Evolutionary conservation across 2,113 vertebrate genomes (phyloP).

Genomic region (Camarhynchus parvulus): DNA sequence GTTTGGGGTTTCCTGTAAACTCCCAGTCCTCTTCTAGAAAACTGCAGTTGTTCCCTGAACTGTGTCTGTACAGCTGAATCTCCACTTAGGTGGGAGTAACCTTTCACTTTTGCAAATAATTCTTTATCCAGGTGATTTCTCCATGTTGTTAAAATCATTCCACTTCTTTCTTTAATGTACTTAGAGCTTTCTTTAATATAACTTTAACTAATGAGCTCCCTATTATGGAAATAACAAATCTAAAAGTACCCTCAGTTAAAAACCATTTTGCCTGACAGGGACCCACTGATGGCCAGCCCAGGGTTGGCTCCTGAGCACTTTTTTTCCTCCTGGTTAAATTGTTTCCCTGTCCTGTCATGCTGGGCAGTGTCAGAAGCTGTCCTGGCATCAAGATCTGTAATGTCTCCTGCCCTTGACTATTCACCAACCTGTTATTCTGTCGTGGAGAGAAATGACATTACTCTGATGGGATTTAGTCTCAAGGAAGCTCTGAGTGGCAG

Average conservation of each 20-base stretch:
- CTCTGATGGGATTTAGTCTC: not conserved
- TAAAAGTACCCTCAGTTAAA: not conserved
- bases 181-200: not conserved
- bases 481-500: not conserved
- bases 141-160: not conserved
- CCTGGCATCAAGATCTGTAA: not conserved
- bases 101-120: not conserved
- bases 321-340: not conserved
- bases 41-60: not conserved
- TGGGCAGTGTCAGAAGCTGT: not conserved
- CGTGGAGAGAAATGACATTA: not conserved
- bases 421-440: not conserved
- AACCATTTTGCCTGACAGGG: not conserved
- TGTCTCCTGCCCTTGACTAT: not conserved
- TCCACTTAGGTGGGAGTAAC: not conserved
- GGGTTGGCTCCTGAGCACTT: not conserved
- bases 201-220: not conserved
- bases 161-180: not conserved
- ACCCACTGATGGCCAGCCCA: not conserved
- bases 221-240: not conserved
- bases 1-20: not conserved
- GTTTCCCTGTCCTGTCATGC: fast-evolving
- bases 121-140: not conserved
- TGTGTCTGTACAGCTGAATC: not conserved
- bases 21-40: not conserved